Evolutionary conservation across 2,888 invertebrate species (phyloP).

Genomic region (Rotaria magnacalcarata): DNA sequence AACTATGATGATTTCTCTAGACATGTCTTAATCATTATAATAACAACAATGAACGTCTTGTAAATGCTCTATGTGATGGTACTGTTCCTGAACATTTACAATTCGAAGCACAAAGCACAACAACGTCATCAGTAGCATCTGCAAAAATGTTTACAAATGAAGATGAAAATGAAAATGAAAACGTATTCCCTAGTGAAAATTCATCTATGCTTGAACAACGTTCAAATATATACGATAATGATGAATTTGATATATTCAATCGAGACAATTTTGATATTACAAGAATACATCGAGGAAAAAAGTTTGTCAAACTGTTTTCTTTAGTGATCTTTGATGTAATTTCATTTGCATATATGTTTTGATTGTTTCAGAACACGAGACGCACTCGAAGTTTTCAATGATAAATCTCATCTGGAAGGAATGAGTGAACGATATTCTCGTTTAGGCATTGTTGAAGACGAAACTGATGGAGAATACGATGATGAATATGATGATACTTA

Average conservation of each 20-base stretch:
- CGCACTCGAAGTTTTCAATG: neutral
- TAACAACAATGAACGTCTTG: conserved; percentile 39
- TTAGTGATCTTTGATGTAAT: neutral
- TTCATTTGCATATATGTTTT: neutral
- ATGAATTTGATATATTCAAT: conserved; percentile 73
- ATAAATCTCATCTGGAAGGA: conserved; percentile 38
- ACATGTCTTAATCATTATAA: conserved; percentile 40
- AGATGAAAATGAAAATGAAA: neutral
- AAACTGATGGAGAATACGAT: conserved; percentile 40
- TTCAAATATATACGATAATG: conserved; percentile 70
- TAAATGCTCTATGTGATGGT: conserved; percentile 42
- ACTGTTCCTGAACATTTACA: conserved; percentile 36
- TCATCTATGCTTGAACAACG: conserved; percentile 51
- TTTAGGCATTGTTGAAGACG: conserved; percentile 1
- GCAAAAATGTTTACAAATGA: neutral
- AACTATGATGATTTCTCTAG: neutral
- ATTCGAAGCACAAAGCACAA: neutral
- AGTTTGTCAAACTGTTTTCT: conserved; percentile 51
- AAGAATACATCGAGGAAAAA: conserved; percentile 63
- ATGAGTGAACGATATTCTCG: conserved; percentile 27
- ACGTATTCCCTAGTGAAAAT: neutral
- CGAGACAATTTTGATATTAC: conserved; percentile 63
- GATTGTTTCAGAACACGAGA: neutral
- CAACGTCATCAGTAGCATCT: neutral
- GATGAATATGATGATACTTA: conserved; percentile 47